Evolutionary conservation across 2,888 invertebrate species (phyloP).

Genomic region (Dastarcus helophoroides): DNA sequence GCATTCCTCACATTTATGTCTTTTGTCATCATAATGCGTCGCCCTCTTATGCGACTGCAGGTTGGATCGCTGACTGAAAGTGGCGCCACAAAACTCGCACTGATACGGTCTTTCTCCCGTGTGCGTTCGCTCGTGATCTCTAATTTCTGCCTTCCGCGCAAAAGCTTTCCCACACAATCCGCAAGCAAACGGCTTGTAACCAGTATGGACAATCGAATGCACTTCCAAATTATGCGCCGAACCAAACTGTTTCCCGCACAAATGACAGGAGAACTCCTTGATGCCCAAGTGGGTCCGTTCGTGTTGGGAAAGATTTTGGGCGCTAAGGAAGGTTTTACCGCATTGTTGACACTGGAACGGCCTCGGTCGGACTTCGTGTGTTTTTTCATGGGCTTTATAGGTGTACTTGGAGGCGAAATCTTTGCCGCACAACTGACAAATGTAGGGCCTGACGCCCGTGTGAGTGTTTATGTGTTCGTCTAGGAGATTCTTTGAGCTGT

Average conservation of each 20-base stretch:
- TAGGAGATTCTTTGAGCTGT: slow-evolving; percentile 55
- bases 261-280: slow-evolving; percentile 56
- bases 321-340: slow-evolving; percentile 62
- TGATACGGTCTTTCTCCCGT: slow-evolving; percentile 71
- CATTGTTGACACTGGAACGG: slow-evolving; percentile 59
- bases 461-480: slow-evolving; percentile 65
- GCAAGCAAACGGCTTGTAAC: slow-evolving; percentile 60
- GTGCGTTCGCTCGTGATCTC: slow-evolving; percentile 72
- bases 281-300: slow-evolving; percentile 60
- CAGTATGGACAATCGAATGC: slow-evolving; percentile 69
- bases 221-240: slow-evolving; percentile 61
- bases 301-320: slow-evolving; percentile 64
- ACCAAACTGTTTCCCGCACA: slow-evolving; percentile 67
- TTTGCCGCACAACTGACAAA: slow-evolving; percentile 55
- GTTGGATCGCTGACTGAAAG: slow-evolving; percentile 74
- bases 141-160: slow-evolving; percentile 62
- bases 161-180: slow-evolving; percentile 62
- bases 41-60: slow-evolving; percentile 68
- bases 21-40: slow-evolving; percentile 66
- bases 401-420: slow-evolving; percentile 72
- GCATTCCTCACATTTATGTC: slow-evolving; percentile 60
- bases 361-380: slow-evolving; percentile 55
- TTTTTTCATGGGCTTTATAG: slow-evolving; percentile 63
- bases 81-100: slow-evolving; percentile 66
- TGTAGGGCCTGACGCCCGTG: slow-evolving; percentile 54